Conservation (phyloP, 2,113 vertebrate genomes). For the Sylvicapra grimmia region DNA sequence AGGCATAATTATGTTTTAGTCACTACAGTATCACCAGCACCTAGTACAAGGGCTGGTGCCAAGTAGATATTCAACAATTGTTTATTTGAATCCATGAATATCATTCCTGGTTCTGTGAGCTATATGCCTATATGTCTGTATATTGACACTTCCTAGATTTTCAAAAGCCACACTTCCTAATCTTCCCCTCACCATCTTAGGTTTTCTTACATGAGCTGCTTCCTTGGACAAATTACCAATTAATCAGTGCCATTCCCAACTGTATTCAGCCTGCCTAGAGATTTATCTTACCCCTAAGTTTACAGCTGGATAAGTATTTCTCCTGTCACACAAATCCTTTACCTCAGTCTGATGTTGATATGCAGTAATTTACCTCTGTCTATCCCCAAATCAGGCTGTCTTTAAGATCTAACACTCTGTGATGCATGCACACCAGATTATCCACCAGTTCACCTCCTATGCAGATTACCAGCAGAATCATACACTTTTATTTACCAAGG, state of each 20-base stretch:
- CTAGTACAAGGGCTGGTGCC: neutral
- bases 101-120: neutral
- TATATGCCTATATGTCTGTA: neutral
- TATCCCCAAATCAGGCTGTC: neutral
- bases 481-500: neutral
- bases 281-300: neutral
- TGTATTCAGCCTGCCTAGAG: neutral
- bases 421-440: neutral
- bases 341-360: neutral
- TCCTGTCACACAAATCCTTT: neutral
- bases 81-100: neutral
- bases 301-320: neutral
- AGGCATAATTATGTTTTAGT: neutral
- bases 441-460: neutral
- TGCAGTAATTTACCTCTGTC: neutral
- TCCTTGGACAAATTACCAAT: neutral
- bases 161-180: neutral
- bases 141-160: neutral
- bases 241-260: neutral
- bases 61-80: neutral
- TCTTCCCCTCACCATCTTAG: neutral
- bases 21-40: neutral
- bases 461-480: neutral
- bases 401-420: neutral
- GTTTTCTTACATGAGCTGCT: neutral